Evolutionary conservation across 2,113 vertebrate genomes (phyloP).

Genomic region (Eidolon helvum): DNA sequence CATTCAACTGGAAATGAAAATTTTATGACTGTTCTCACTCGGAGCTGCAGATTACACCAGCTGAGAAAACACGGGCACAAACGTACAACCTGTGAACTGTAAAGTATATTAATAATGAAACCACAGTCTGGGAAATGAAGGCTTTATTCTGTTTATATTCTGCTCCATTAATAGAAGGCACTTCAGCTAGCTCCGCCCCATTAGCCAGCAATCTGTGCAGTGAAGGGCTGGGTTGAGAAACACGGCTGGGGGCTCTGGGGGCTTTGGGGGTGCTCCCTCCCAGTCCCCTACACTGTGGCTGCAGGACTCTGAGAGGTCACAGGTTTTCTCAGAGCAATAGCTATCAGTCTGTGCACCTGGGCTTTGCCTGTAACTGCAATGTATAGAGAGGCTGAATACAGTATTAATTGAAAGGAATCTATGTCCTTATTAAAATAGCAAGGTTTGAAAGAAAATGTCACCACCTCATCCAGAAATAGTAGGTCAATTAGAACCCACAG

Average conservation of each 20-base stretch:
- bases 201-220: conserved; percentile 80
- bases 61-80: conserved; percentile 87
- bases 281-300: accelerated
- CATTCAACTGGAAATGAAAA: conserved; percentile 89
- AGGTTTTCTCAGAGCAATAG: not conserved
- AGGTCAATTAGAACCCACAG: not conserved
- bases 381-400: accelerated
- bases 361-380: not conserved
- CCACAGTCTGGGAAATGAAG: conserved; percentile 87
- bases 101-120: conserved; percentile 91
- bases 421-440: not conserved
- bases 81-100: conserved; percentile 89
- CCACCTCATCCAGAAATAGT: not conserved
- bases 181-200: conserved; percentile 83
- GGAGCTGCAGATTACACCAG: conserved; percentile 83
- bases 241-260: not conserved
- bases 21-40: conserved; percentile 89
- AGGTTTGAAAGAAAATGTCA: not conserved
- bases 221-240: not conserved
- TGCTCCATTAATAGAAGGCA: conserved; percentile 87
- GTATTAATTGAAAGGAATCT: not conserved
- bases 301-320: not conserved
- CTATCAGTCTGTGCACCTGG: not conserved
- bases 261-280: accelerated
- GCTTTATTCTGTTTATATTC: conserved; percentile 90